Evolutionary conservation across 2,797 vertebrate species (phyloP), one percentile per base, ranked within the genome.

Genomic region (Melanotaenia pygmaea): DNA sequence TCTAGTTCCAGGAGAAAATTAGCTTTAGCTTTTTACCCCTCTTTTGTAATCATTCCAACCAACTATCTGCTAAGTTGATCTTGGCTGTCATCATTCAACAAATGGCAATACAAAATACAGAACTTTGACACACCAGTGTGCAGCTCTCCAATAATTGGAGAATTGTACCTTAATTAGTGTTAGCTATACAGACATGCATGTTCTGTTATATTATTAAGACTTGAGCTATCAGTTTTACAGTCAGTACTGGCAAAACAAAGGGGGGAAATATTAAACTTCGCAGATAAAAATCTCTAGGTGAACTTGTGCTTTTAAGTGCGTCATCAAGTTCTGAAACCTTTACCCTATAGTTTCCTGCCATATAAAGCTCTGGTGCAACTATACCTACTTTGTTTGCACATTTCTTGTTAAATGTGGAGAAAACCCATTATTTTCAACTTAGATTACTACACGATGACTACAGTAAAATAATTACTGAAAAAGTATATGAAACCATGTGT

Each of bases 1-100:
- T 40, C 70, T 64, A 14, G 35, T 28, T 57, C n/a, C 63, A 53
- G 22, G 37, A 32, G 32, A 11, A 38, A 75, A 60, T 28, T 5
- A 51, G 22, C 40, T 50, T 18, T 14, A 35, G 18, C n/a, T 51
- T 26, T 61, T 64, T 51, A 66, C 26, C 26, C 3, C 20, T 63
- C 11, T 59, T 50, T 40, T 32, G 13, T 43, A 68, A 62, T 67
- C 30, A 61, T 20, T 30, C 30, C n/a, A 66, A 5, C 35, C 11
- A 11, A n/a, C 43, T 24, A 43, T 67, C 20, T 18, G 22, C 28
- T 53, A 1, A 54, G 14, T 43, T 51, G 32, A 20, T 59, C 59
- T 45, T 61, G 3, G 28, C 32, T n/a, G 9, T 24, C 26, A 26
- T 62, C 26, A 64, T 64, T 53, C 20, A 59, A 20, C 10, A 59